These are phyloP conservation scores for Andrena praecox DNA, from an alignment of 2,888 invertebrate species.

Conservation along the genomic window DNA sequence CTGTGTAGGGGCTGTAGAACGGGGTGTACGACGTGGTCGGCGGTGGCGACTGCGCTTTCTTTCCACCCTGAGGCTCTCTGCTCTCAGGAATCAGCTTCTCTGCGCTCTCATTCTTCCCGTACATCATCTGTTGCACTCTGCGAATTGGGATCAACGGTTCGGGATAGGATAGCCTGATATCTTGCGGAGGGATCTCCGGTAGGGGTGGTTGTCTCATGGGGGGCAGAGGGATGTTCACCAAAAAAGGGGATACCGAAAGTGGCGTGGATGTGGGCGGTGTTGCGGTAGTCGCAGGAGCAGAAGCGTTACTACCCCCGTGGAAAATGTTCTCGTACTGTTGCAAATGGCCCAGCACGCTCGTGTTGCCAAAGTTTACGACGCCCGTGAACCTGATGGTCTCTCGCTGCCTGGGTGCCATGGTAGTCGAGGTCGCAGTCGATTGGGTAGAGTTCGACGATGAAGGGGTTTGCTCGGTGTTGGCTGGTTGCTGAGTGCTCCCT, in stretches of 20 bases:
- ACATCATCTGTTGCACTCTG: conserved; percentile 56
- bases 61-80: conserved; percentile 69
- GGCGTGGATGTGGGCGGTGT: conserved; percentile 38
- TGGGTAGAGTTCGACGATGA: neutral
- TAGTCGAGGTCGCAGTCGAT: conserved; percentile 30
- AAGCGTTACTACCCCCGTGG: conserved; percentile 67
- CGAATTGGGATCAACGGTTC: conserved; percentile 21
- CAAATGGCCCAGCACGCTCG: conserved; percentile 78
- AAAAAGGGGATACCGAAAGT: conserved; percentile 70
- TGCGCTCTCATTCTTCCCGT: conserved; percentile 68
- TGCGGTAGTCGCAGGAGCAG: conserved; percentile 15
- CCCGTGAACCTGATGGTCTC: conserved; percentile 82
- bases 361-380: conserved; percentile 82
- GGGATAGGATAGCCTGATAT: conserved; percentile 46
- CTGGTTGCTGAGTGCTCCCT: neutral
- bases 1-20: neutral
- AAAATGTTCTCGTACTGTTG: conserved; percentile 80
- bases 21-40: neutral
- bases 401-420: conserved; percentile 69
- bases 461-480: conserved; percentile 1
- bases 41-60: conserved; percentile 60
- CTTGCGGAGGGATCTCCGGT: conserved; percentile 38
- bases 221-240: conserved; percentile 81
- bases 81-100: conserved; percentile 73
- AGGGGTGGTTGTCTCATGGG: conserved; percentile 75